Evolutionary conservation across 2,888 invertebrate species (phyloP).

Genomic region (Parnassius orleans): DNA sequence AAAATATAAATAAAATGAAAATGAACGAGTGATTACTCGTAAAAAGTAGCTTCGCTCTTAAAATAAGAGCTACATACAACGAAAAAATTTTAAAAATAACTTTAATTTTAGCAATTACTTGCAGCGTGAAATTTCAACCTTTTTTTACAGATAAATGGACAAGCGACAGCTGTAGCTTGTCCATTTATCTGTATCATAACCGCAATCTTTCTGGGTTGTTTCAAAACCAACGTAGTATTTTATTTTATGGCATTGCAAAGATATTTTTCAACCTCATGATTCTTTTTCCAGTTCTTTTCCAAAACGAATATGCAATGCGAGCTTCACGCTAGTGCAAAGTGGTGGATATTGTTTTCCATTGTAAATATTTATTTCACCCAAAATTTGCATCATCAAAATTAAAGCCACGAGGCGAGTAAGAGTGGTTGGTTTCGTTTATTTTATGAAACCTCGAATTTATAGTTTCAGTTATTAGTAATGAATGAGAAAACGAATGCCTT

Average conservation of each 20-base stretch:
- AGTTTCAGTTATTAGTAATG: too few relatives aligned
- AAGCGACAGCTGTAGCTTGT: constrained; percentile 11
- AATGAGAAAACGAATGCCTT: too few relatives aligned
- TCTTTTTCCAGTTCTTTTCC: background rate
- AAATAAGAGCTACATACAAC: too few relatives aligned
- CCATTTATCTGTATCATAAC: too few relatives aligned
- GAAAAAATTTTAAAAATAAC: background rate
- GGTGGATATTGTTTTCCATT: background rate
- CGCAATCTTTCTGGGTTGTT: constrained; percentile 12
- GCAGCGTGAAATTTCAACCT: background rate
- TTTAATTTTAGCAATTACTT: constrained; percentile 11
- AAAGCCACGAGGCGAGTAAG: too few relatives aligned
- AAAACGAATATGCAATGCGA: background rate
- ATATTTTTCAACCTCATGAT: background rate
- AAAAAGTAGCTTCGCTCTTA: too few relatives aligned
- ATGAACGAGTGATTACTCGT: too few relatives aligned
- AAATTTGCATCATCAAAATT: too few relatives aligned
- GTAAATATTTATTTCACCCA: background rate
- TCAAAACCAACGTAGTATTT: constrained; percentile 4
- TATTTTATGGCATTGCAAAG: constrained; percentile 3
- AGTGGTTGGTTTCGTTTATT: too few relatives aligned
- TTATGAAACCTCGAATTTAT: too few relatives aligned
- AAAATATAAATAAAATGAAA: too few relatives aligned
- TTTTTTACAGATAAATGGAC: constrained; percentile 9
- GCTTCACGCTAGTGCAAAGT: background rate